Base-by-base conservation (phyloP, 2,113 vertebrate species). In the Mormoops blainvillei region DNA sequence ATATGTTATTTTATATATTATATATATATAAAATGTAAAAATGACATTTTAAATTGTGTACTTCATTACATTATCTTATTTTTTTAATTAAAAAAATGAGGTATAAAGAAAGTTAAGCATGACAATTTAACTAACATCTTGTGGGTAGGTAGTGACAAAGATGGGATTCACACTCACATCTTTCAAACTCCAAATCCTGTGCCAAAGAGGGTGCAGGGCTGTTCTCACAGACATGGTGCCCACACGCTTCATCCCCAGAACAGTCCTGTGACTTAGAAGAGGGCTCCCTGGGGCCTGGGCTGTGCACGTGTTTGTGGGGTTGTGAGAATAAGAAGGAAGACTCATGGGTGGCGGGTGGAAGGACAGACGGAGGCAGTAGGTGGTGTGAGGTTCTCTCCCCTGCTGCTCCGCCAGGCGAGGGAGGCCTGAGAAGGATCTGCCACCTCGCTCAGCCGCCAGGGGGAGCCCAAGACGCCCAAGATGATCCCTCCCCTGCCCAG, bases 161-260 rank as follows among this genome's bases (percentile, higher is more conserved):
- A 13, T 18, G 28, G 4, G 15, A n/a, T 88, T 77, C 10, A 5
- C 48, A 61, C 36, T 3, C 54, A 80, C 24, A 45, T 48, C 31
- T 38, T 76, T 48, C 63, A 24, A 24, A 76, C 6, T 16, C 56
- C 1, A 63, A 18, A 89, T 41, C 16, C 3, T 0, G 5, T 67
- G 5, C 16, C 28, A 24, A 45, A 36, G 24, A 13, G 7, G 50
- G 0, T 4, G 0, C 16, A 20, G 5, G 8, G 4, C 33, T n/a
- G 4, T 5, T 5, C 33, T 76, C 15, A 10, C 54, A 45, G 5
- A 15, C 9, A 0, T 48, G 41, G 41, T 1, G 5, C 2, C n/a
- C 9, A 31, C 18, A 16, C 0, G 1, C 36, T 28, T 38, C 6
- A 10, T 10, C 8, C 22, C 5, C 15, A 15, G 48, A 18, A 6